Evolutionary conservation across 2,797 vertebrate species (phyloP), one percentile per base, ranked within the genome.

Genomic region (Sylvia borin): DNA sequence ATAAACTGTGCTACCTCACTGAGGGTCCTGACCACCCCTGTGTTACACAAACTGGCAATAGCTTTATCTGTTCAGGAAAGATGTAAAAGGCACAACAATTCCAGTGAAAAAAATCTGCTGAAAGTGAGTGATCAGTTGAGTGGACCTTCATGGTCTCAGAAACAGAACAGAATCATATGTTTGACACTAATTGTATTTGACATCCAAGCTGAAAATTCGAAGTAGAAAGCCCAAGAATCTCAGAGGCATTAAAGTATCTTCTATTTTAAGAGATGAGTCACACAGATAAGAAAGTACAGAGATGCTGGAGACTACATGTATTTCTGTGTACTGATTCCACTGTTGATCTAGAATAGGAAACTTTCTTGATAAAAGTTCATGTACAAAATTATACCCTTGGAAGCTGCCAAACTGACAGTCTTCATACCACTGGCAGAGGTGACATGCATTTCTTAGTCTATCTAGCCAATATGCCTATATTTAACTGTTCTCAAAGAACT

Each of bases 381-480:
- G 70, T 67, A 48, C 77, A 84, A 88, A 94, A 90, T 92, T 95
- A 92, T 48, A 67, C 32, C 42, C 80, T 64, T 83, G 58, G 48
- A 86, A 92, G 76, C 89, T 91, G 93, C 89, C 89, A 96, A 93
- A 82, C 45, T 18, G 34, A 80, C 89, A 88, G 89, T 61, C 93
- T 91, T 95, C 87, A 36, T 86, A 61, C 85, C 76, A 54, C 90
- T 94, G 92, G 62, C 90, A 94, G 92, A 93, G 89, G 92, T 92
- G 94, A 70, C 27, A 11, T 48, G 40, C 24, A 1, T 96, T 90
- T 92, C 92, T 86, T 87, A 53, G 61, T 74, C 87, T 60, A 65
- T 93, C 82, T 73, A 94, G 51, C 73, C 79, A 76, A 32, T 61
- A 45, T 71, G 78, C 38, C 68, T 96, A 90, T 95, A 92, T 92